A percentile compares a stretch with the other conserved stretches of the same genome.
Evolutionary conservation across 2,113 vertebrate genomes (phyloP).

Genomic region (Pleuronectes platessa): DNA sequence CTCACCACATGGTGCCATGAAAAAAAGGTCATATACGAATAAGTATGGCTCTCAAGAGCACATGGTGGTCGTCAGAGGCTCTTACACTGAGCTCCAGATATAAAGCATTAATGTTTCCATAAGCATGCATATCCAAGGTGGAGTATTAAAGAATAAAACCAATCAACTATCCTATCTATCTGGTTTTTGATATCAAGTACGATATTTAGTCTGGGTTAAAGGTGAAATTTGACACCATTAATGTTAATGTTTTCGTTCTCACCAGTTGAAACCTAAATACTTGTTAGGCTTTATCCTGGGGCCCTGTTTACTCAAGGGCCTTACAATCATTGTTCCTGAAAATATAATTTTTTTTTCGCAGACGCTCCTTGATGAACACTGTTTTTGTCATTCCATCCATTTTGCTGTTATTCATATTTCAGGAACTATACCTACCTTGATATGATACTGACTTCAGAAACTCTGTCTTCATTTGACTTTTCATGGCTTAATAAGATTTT

Average conservation of each 20-base stretch:
- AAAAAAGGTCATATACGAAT: background rate
- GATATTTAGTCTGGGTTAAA: background rate
- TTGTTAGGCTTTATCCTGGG: background rate
- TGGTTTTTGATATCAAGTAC: too few species aligned
- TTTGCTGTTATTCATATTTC: background rate
- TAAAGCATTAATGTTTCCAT: too few species aligned
- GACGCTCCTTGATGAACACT: background rate
- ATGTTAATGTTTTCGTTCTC: background rate
- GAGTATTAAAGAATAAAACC: too few species aligned
- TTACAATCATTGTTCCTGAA: background rate
- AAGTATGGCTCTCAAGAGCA: too few species aligned
- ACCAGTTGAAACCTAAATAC: background rate
- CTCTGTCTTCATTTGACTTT: background rate
- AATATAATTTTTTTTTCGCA: background rate
- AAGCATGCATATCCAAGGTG: too few species aligned
- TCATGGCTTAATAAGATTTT: background rate
- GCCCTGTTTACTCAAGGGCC: too few species aligned
- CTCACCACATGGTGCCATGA: background rate
- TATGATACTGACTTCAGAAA: background rate
- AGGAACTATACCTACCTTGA: background rate
- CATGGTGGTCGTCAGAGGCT: too few species aligned
- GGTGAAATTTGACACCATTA: background rate
- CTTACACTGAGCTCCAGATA: too few species aligned
- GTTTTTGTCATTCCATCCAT: background rate
- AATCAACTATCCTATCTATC: too few species aligned